These are phyloP conservation scores for Amazona vittata DNA, from an alignment of 2,113 vertebrate species.

Conservation along the genomic window DNA sequence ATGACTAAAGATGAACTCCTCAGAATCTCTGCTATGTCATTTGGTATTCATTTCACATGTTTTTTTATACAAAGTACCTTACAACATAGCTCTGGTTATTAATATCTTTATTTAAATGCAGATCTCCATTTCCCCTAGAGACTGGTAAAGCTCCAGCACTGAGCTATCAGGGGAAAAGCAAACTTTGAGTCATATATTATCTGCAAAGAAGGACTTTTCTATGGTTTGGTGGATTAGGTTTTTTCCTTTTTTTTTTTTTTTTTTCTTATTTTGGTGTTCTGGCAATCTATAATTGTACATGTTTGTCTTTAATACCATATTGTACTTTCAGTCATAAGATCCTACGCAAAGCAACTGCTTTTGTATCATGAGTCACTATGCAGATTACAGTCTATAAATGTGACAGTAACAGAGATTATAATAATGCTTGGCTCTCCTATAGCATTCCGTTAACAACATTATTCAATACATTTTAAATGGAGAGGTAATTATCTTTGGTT, in stretches of 20 bases:
- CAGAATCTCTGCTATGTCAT: constrained; percentile 6
- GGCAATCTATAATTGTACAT: not conserved
- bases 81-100: constrained; percentile 60
- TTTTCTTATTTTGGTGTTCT: not conserved
- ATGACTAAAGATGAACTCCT: constrained; percentile 53
- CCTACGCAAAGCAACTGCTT: not conserved
- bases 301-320: not conserved
- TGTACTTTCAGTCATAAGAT: not conserved
- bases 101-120: constrained; percentile 74
- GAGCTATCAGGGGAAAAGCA: constrained; percentile 14
- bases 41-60: constrained; percentile 51
- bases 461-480: not conserved
- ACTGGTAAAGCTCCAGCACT: constrained; percentile 32
- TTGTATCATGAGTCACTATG: constrained; percentile 1
- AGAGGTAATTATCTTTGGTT: not conserved
- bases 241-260: fast-evolving
- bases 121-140: constrained; percentile 51
- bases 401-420: not conserved
- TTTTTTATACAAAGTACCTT: constrained; percentile 52
- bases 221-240: not conserved
- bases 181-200: constrained; percentile 50
- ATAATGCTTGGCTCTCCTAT: not conserved
- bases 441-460: not conserved
- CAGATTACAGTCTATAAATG: not conserved
- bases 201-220: not conserved